Conservation (phyloP, 2,888 invertebrate species). For the Nymphalis c-album region DNA sequence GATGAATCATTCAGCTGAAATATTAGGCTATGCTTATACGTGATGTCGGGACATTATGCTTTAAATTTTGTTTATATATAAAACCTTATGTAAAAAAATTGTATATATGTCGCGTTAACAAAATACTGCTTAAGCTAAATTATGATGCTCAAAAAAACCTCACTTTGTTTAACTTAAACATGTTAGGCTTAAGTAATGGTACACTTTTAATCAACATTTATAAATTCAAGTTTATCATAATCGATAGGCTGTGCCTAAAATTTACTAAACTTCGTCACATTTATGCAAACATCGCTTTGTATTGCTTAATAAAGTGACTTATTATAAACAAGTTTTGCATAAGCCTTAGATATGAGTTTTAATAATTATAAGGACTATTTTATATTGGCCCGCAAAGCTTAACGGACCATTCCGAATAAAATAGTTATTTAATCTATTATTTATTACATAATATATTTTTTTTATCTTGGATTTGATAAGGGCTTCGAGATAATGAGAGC, state of each 20-base stretch:
- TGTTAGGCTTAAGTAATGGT: constrained; percentile 26
- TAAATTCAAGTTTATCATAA: neutral
- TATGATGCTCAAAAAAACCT: constrained; percentile 25
- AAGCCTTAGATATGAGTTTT: too few species aligned
- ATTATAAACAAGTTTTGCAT: too few species aligned
- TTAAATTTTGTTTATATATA: neutral
- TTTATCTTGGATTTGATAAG: too few species aligned
- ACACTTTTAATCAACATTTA: constrained; percentile 11
- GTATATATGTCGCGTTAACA: neutral
- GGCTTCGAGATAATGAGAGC: too few species aligned
- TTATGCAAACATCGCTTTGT: neutral
- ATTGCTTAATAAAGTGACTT: too few species aligned
- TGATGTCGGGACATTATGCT: neutral
- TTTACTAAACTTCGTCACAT: neutral
- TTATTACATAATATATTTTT: too few species aligned
- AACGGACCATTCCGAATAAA: too few species aligned
- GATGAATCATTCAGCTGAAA: constrained; percentile 39
- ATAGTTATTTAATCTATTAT: too few species aligned
- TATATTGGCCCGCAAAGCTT: too few species aligned
- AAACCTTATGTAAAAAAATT: neutral
- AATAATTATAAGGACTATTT: too few species aligned
- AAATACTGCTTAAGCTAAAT: constrained; percentile 6
- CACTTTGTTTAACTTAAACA: constrained; percentile 35
- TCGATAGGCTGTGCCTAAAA: neutral
- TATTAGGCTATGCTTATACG: constrained; percentile 18